phyloP scores from a whole-genome alignment of 2,888 invertebrate species.

The Oasisia sp. region DNA sequence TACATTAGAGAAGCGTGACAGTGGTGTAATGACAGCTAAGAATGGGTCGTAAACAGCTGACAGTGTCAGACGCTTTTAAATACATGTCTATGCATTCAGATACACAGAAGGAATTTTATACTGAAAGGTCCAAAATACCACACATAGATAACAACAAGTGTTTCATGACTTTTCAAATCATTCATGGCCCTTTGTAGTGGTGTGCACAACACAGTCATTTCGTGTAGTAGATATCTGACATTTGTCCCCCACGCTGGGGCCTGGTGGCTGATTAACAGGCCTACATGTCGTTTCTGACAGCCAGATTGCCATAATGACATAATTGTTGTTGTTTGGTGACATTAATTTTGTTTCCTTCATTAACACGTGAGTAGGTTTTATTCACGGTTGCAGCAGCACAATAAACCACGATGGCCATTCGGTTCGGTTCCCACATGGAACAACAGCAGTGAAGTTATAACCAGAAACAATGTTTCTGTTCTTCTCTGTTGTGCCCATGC shows the following conservation, averaged over 20 bases:
- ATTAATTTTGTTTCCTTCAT: not conserved
- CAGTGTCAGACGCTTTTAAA: not conserved
- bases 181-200: not conserved
- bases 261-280: not conserved
- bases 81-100: not conserved
- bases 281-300: not conserved
- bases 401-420: not conserved
- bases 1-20: not conserved
- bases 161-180: not conserved
- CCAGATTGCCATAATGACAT: slow-evolving; percentile 17
- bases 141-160: not conserved
- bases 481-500: not conserved
- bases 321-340: slow-evolving; percentile 11
- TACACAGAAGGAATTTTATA: not conserved
- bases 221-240: slow-evolving; percentile 12
- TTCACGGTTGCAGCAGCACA: not conserved
- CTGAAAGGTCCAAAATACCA: not conserved
- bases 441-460: not conserved
- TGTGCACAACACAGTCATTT: not conserved
- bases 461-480: not conserved
- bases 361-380: not conserved
- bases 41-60: not conserved
- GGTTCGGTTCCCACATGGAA: not conserved
- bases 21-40: not conserved
- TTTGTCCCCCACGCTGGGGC: not conserved